Conservation (phyloP, 2,797 vertebrate species). For the Botia almorhae region DNA sequence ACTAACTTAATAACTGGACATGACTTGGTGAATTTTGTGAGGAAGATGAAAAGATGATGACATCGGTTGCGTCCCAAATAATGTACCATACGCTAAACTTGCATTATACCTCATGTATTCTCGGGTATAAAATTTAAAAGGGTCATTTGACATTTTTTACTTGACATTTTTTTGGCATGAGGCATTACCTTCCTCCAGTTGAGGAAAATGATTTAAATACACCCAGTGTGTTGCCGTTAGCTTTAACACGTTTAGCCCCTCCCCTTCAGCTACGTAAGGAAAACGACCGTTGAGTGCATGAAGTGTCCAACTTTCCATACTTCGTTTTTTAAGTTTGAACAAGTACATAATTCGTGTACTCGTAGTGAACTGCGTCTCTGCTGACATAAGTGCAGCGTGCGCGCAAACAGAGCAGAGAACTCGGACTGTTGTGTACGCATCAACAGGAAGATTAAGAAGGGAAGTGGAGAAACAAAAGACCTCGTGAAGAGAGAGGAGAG, state of each 20-base stretch:
- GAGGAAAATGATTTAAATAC: neutral
- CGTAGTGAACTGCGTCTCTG: neutral
- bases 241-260: neutral
- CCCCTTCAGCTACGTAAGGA: neutral
- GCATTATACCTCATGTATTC: neutral
- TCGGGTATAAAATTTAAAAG: neutral
- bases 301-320: neutral
- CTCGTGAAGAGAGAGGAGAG: neutral
- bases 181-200: neutral
- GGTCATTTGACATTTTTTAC: too few species aligned
- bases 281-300: neutral
- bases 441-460: neutral
- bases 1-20: slow-evolving; percentile 12
- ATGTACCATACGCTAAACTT: neutral
- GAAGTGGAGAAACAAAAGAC: neutral
- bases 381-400: neutral
- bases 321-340: neutral
- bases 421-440: neutral
- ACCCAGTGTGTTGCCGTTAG: neutral
- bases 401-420: neutral
- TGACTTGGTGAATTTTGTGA: neutral
- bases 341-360: neutral
- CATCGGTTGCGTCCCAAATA: neutral
- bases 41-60: slow-evolving; percentile 36
- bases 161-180: too few species aligned